Conservation (phyloP, 2,797 vertebrate species). For the Leptatherina wallacei region DNA sequence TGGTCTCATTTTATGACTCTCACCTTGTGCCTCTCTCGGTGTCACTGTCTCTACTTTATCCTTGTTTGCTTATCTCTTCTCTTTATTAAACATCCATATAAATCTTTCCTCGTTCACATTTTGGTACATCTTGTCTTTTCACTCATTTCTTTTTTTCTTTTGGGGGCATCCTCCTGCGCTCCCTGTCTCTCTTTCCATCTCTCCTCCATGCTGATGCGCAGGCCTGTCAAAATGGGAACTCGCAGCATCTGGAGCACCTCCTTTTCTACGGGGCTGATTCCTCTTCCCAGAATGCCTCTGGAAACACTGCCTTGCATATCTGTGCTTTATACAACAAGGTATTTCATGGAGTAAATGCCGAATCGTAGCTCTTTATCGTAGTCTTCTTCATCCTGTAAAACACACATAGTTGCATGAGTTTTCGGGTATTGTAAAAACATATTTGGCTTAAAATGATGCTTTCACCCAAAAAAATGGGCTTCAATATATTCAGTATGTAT, state of each 20-base stretch:
- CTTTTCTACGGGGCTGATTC: slow-evolving; percentile 94
- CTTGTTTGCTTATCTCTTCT: slow-evolving; percentile 18
- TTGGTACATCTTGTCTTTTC: not conserved
- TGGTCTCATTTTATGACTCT: slow-evolving; percentile 47
- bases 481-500: not conserved
- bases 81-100: slow-evolving; percentile 20
- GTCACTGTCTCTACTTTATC: slow-evolving; percentile 21
- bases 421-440: not conserved
- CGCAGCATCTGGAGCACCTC: slow-evolving; percentile 93
- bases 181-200: not conserved
- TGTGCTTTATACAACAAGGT: slow-evolving; percentile 97
- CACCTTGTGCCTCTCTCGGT: slow-evolving; percentile 27
- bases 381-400: not conserved
- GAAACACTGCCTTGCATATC: slow-evolving; percentile 95
- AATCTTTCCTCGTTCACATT: slow-evolving; percentile 10
- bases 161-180: not conserved
- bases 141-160: not conserved
- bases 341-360: slow-evolving; percentile 5
- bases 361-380: not conserved
- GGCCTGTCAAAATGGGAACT: slow-evolving; percentile 93
- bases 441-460: no score
- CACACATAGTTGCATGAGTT: not conserved
- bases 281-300: slow-evolving; percentile 91
- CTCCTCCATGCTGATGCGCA: slow-evolving; percentile 49
- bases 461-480: not conserved